Evolutionary conservation across 2,113 vertebrate genomes (phyloP).

Genomic region (Salvelinus alpinus): DNA sequence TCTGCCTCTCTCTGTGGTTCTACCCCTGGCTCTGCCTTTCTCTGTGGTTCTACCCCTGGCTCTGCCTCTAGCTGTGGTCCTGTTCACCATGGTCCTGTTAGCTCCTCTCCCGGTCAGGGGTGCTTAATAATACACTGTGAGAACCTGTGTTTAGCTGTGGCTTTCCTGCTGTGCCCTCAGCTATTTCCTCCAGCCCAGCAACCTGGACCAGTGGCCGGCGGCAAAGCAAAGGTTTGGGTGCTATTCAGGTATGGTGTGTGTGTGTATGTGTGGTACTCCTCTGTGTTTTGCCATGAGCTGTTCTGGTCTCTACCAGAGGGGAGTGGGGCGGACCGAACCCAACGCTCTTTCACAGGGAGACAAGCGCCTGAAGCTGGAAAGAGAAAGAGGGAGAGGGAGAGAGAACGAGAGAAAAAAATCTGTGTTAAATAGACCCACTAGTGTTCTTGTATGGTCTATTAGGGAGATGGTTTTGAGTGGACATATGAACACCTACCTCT

Average conservation of each 20-base stretch:
- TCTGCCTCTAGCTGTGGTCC: conserved; percentile 23
- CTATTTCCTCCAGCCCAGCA: conserved; percentile 60
- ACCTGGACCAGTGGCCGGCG: conserved; percentile 17
- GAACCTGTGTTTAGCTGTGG: conserved; percentile 61
- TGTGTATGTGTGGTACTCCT: conserved; percentile 23
- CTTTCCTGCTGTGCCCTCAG: conserved; percentile 62
- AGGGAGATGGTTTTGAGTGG: too few relatives aligned
- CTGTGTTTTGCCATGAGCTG: conserved; percentile 52
- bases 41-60: too few relatives aligned
- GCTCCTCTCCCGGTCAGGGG: conserved; percentile 51
- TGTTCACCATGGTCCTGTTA: conserved; percentile 1
- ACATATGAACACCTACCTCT: too few relatives aligned
- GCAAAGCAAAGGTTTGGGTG: conserved; percentile 45
- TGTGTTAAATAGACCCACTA: too few relatives aligned
- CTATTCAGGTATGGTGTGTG: conserved; percentile 39
- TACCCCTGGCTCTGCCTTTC: too few relatives aligned
- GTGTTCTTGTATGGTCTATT: too few relatives aligned
- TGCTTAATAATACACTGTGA: conserved; percentile 54
- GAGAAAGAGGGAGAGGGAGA: too few relatives aligned
- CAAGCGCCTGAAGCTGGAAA: too few relatives aligned
- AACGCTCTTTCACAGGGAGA: conserved; percentile 34
- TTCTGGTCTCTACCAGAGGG: conserved; percentile 53
- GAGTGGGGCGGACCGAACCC: conserved; percentile 29
- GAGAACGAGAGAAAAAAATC: too few relatives aligned
- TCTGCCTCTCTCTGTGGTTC: too few relatives aligned